A percentile compares a stretch with the other conserved stretches of the same genome.
Evolutionary conservation across 2,888 invertebrate species (phyloP).

Genomic region (Drosophila cracens): DNA sequence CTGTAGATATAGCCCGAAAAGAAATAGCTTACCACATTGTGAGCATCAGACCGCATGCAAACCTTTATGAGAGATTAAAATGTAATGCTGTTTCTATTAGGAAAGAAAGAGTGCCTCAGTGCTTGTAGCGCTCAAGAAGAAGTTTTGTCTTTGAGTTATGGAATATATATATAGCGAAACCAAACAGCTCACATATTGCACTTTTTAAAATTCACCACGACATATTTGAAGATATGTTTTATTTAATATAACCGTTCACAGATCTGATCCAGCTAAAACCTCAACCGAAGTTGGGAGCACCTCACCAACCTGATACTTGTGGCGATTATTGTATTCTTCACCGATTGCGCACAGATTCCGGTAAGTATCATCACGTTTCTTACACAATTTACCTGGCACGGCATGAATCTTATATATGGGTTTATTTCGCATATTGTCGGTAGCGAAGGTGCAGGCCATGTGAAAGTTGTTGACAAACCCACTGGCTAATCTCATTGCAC

Average conservation of each 20-base stretch:
- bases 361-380: conserved; percentile 20
- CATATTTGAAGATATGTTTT: neutral
- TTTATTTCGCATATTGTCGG: conserved; percentile 28
- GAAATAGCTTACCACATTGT: conserved; percentile 79
- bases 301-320: conserved; percentile 22
- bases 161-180: conserved; percentile 4
- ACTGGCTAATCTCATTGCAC: conserved; percentile 16
- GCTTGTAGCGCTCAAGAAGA: neutral
- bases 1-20: conserved; percentile 78
- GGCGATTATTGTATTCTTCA: conserved; percentile 33
- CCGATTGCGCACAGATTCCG: conserved; percentile 46
- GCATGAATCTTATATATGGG: conserved; percentile 38
- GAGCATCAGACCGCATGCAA: conserved; percentile 75
- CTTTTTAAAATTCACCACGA: conserved; percentile 19
- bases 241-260: neutral
- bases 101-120: conserved; percentile 23
- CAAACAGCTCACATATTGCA: conserved; percentile 15
- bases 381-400: conserved; percentile 30
- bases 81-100: too few relatives aligned
- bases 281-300: conserved; percentile 5
- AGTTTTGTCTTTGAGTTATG: neutral
- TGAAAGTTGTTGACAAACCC: conserved; percentile 9
- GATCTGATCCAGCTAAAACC: neutral
- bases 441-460: conserved; percentile 51
- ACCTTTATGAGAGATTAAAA: conserved; percentile 53